phyloP scores from a whole-genome alignment of 2,888 invertebrate genomes.

The Trichopria drosophilae region DNA sequence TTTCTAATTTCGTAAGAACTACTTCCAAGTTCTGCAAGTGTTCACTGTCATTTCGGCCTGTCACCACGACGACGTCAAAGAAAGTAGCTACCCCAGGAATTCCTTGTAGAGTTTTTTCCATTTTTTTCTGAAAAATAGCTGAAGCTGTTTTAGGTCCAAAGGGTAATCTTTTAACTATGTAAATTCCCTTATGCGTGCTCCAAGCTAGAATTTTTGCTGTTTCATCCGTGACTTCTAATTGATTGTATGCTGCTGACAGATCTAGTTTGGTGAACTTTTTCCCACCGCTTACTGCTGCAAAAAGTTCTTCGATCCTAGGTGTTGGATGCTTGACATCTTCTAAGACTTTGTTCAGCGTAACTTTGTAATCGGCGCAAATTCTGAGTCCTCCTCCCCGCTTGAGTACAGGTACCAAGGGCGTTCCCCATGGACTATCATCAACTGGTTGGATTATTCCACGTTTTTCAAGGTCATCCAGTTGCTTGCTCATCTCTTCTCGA shows the following conservation, averaged over 20 bases:
- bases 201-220: slow-evolving; percentile 39
- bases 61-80: too few relatives aligned
- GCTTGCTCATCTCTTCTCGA: background rate
- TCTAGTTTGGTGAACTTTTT: slow-evolving; percentile 40
- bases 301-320: slow-evolving; percentile 43
- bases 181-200: too few relatives aligned
- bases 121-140: too few relatives aligned
- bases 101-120: too few relatives aligned
- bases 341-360: slow-evolving; percentile 41
- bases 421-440: background rate
- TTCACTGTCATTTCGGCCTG: too few relatives aligned
- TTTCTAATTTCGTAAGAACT: too few relatives aligned
- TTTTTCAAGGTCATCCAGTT: background rate
- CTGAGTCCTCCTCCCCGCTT: slow-evolving; percentile 11
- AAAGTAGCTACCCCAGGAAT: too few relatives aligned
- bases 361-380: slow-evolving; percentile 41
- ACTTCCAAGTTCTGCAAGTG: too few relatives aligned
- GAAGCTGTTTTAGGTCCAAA: too few relatives aligned
- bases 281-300: slow-evolving; percentile 35
- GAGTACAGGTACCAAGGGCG: slow-evolving; percentile 1
- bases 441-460: background rate
- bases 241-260: slow-evolving; percentile 47
- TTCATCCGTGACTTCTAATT: slow-evolving; percentile 45
- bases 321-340: slow-evolving; percentile 41
- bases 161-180: too few relatives aligned